These are phyloP conservation scores for Callitettix versicolor DNA, from an alignment of 1,140 invertebrate species.

Conservation along the genomic window DNA sequence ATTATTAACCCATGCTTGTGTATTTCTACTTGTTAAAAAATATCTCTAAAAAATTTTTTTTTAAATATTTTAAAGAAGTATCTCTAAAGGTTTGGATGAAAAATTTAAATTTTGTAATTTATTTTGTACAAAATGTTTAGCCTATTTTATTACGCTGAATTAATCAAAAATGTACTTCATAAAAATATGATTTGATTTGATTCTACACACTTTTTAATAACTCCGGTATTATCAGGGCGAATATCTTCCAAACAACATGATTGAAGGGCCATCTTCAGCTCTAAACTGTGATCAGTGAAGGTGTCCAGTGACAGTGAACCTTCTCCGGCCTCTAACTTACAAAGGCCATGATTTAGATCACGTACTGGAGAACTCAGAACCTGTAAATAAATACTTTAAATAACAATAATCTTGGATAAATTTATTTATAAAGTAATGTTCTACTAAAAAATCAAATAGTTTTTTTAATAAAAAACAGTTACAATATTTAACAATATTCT, in stretches of 20 bases:
- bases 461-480: background rate
- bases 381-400: conserved; percentile 25
- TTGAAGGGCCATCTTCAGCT: conserved; percentile 59
- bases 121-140: background rate
- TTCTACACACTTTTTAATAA: conserved; percentile 47
- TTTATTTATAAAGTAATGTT: too few relatives aligned
- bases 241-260: conserved; percentile 60
- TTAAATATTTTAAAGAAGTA: background rate
- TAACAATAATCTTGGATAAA: too few relatives aligned
- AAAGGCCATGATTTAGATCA: conserved; percentile 58
- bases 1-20: background rate
- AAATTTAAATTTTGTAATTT: background rate
- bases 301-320: conserved; percentile 47
- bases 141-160: background rate
- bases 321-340: conserved; percentile 60
- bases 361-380: conserved; percentile 60
- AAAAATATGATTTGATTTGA: conserved; percentile 12
- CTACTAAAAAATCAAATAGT: too few relatives aligned
- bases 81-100: background rate
- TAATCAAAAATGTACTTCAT: background rate
- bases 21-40: conserved; percentile 5
- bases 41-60: too few relatives aligned
- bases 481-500: too few relatives aligned
- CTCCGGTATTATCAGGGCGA: conserved; percentile 47
- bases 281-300: conserved; percentile 57